A percentile compares a stretch with the other conserved stretches of the same genome.
These are phyloP conservation scores for Haliaeetus leucogaster DNA, from an alignment of 2,113 vertebrate genomes.

Conservation along the genomic window DNA sequence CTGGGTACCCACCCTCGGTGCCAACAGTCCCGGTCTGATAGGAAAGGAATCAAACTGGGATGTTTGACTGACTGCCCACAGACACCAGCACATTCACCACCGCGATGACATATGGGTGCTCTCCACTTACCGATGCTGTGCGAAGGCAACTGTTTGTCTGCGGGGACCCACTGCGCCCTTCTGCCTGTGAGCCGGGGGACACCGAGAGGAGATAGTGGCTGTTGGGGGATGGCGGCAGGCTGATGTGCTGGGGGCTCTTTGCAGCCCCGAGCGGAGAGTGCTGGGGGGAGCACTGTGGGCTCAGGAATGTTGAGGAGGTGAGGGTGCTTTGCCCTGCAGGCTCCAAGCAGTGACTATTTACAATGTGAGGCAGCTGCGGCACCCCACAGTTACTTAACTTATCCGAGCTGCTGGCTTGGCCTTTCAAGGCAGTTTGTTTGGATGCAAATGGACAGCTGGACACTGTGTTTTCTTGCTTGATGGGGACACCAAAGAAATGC, in stretches of 20 bases:
- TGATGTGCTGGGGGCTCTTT: constrained; percentile 86
- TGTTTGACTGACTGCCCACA: neutral
- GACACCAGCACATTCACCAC: fast-evolving
- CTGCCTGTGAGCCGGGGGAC: constrained; percentile 73
- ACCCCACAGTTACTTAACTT: constrained; percentile 75
- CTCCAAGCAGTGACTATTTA: constrained; percentile 76
- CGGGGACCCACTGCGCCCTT: constrained; percentile 74
- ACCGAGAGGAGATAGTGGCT: constrained; percentile 81
- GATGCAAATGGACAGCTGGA: constrained; percentile 89
- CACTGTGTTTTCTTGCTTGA: constrained; percentile 88
- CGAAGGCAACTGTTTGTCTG: constrained; percentile 72
- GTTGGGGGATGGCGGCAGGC: constrained; percentile 85
- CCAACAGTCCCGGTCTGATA: neutral
- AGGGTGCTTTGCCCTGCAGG: constrained; percentile 70
- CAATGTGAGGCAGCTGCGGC: constrained; percentile 61
- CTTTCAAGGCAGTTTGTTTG: constrained; percentile 71
- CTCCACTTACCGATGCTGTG: constrained; percentile 79
- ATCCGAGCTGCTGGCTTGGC: constrained; percentile 64
- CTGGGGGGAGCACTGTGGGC: constrained; percentile 92
- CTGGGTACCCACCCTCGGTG: neutral
- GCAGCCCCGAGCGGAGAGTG: constrained; percentile 82
- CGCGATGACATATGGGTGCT: fast-evolving
- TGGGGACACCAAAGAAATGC: constrained; percentile 81
- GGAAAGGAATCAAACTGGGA: neutral
- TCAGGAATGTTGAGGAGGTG: constrained; percentile 88